Evolutionary conservation across 2,797 vertebrate genomes (phyloP), one percentile per base, ranked within the genome.

Genomic region (Bovichtus variegatus): DNA sequence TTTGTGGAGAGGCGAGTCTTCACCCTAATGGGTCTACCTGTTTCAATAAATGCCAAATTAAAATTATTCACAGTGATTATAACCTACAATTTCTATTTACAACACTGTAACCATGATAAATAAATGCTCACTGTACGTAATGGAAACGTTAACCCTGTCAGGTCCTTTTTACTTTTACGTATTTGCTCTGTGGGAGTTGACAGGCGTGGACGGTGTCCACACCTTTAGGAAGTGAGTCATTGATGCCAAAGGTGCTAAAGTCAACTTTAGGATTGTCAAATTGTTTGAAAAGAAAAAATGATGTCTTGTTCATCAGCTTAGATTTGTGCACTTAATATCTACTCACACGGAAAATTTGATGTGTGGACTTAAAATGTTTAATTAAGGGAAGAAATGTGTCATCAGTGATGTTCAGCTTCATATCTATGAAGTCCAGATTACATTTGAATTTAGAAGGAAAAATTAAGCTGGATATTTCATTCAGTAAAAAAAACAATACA

Each of bases 181-280:
- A 61, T 89, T 90, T 88, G 58, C 54, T 85, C 60, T 86, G 62
- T 85, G 88, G 86, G 82, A 79, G 87, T 84, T 49, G 2, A 53
- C 84, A 88, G 87, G 90, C 79, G 91, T 84, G 88, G 83, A 78
- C 67, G 9, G 23, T 7, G 64, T 58, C 44, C n/a, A 78, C 70
- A 70, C 62, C 67, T 71, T 38, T 57, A 1, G n/a, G 47, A 83
- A 76, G 70, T 92, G 84, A 91, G 73, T 90, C 91, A 90, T 44
- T 43, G 36, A 3, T 23, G 13, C 12, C 25, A 40, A 49, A 57
- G 9, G 34, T 21, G 23, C 40, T 2, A 10, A 46, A 27, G 64
- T 62, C 2, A 77, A 50, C 47, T 19, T 51, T 23, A 10, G 44
- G 58, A 54, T 15, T 77, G 75, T 78, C 31, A 5, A 29, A 61